Percentiles rank a stretch among this genome's conserved stretches.
Evolutionary conservation across 1,140 invertebrate species (phyloP).

Genomic region (Drosophila eugracilis): DNA sequence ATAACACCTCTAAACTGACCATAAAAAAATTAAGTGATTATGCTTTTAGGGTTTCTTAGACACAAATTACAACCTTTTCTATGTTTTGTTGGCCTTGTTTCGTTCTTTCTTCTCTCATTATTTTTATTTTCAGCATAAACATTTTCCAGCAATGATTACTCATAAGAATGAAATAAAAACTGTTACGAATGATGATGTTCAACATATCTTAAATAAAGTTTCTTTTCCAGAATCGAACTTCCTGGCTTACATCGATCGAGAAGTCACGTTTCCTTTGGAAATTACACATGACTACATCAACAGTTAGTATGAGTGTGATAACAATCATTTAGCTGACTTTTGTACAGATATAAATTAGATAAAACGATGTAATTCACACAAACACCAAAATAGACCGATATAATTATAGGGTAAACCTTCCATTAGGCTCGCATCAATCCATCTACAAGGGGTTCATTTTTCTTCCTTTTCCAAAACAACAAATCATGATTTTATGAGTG

Average conservation of each 20-base stretch:
- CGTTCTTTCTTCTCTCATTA: too few species aligned
- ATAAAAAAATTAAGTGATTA: too few species aligned
- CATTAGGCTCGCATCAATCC: background rate
- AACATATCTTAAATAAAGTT: too few species aligned
- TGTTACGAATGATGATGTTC: too few species aligned
- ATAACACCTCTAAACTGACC: background rate
- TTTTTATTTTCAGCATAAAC: too few species aligned
- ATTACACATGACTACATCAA: background rate
- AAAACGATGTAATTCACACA: background rate
- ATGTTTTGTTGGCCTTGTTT: too few species aligned
- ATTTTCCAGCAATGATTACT: too few species aligned
- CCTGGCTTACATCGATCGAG: too few species aligned
- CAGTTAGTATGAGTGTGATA: background rate
- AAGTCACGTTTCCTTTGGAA: background rate
- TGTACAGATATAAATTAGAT: background rate
- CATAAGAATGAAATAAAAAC: too few species aligned
- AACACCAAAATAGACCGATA: background rate
- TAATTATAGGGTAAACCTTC: background rate
- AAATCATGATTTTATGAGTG: conserved; percentile 3
- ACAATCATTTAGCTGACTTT: background rate
- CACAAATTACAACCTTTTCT: too few species aligned
- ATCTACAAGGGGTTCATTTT: background rate
- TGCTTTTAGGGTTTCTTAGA: too few species aligned
- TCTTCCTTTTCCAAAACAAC: background rate
- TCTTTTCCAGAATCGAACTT: too few species aligned